Conservation (phyloP, 1,140 invertebrate species). For the Lepidurus apus region DNA sequence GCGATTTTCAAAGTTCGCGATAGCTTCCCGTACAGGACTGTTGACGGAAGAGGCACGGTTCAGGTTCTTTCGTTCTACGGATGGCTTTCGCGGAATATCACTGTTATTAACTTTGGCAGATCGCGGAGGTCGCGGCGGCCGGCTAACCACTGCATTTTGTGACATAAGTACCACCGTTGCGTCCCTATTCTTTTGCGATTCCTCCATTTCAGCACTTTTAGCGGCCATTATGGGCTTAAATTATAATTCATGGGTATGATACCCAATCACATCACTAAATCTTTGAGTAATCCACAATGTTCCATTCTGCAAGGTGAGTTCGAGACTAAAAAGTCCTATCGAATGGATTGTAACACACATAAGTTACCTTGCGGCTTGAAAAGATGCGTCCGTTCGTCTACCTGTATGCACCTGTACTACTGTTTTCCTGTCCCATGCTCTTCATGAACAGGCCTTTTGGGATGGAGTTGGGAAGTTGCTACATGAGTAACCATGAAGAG, state of each 20-base stretch:
- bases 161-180: background rate
- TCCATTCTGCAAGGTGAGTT: too few relatives aligned
- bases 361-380: background rate
- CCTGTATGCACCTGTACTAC: background rate
- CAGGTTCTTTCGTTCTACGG: background rate
- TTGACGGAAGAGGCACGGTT: background rate
- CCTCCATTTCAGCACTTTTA: background rate
- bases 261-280: too few relatives aligned
- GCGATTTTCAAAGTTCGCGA: background rate
- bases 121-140: background rate
- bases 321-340: too few relatives aligned
- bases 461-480: background rate
- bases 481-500: conserved; percentile 21
- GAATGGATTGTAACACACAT: background rate
- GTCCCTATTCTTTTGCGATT: background rate
- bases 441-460: background rate
- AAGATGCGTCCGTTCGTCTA: conserved; percentile 16
- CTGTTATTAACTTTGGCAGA: conserved; percentile 2
- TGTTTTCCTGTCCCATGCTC: background rate
- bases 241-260: background rate
- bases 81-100: background rate
- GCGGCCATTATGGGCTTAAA: background rate
- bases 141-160: background rate
- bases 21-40: background rate
- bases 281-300: too few relatives aligned